Conservation (phyloP, 2,888 invertebrate genomes). For the Eristalinus aeneus region DNA sequence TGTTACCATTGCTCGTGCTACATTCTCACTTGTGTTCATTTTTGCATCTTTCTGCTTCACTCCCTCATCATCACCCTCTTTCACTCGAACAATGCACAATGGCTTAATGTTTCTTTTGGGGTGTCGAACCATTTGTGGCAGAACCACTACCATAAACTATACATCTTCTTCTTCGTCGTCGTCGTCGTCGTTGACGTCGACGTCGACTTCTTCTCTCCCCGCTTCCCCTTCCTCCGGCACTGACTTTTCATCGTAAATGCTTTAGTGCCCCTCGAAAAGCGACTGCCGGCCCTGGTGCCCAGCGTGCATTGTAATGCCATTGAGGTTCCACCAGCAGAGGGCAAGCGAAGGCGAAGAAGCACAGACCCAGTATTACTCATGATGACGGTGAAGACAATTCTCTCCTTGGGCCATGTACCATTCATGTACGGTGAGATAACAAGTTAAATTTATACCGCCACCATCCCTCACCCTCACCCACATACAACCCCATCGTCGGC, state of each 20-base stretch:
- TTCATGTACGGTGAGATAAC: slow-evolving; percentile 64
- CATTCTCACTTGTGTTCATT: background rate
- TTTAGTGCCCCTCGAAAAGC: background rate
- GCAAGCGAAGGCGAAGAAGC: slow-evolving; percentile 17
- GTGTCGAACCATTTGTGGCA: slow-evolving; percentile 63
- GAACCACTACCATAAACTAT: slow-evolving; percentile 47
- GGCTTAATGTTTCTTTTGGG: slow-evolving; percentile 58
- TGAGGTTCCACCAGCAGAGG: slow-evolving; percentile 14
- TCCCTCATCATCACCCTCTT: background rate
- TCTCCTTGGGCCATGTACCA: slow-evolving; percentile 64
- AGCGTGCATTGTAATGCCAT: slow-evolving; percentile 32
- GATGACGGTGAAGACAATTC: slow-evolving; percentile 65
- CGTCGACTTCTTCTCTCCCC: background rate
- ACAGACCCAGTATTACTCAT: slow-evolving; percentile 21
- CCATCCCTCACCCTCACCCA: too few relatives aligned
- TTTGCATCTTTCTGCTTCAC: background rate
- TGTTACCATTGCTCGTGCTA: slow-evolving; percentile 29
- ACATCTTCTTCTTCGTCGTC: slow-evolving; percentile 9
- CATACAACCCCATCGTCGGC: background rate
- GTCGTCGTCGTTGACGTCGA: background rate
- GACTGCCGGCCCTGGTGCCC: slow-evolving; percentile 17
- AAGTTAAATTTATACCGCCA: slow-evolving; percentile 54
- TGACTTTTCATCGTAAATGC: slow-evolving; percentile 36
- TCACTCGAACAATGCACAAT: slow-evolving; percentile 36
- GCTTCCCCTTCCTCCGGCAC: too few relatives aligned